These are phyloP conservation scores for Anolis apletophallus DNA, from an alignment of 2,797 vertebrate genomes.

Conservation along the genomic window DNA sequence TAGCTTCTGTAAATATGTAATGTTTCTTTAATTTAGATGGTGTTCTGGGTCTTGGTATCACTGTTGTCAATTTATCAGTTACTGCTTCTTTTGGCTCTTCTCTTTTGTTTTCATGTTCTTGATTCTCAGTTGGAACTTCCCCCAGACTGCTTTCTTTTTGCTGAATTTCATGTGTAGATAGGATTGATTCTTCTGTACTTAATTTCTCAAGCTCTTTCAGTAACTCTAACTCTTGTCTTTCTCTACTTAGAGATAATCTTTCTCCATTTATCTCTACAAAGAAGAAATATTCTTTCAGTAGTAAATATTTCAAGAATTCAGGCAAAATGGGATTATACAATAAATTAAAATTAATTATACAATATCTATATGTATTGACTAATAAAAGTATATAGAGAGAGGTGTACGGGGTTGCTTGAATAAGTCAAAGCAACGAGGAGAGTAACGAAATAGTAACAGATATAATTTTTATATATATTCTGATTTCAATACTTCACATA, in stretches of 20 bases:
- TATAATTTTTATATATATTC: no score
- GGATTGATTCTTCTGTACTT: neutral
- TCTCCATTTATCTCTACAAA: slow-evolving; percentile 57
- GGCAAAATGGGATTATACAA: neutral
- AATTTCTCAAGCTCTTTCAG: slow-evolving; percentile 49
- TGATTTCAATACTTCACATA: no score
- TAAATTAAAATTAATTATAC: neutral
- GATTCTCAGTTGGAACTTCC: neutral
- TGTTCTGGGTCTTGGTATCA: neutral
- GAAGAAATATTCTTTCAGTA: slow-evolving; percentile 44
- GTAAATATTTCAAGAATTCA: slow-evolving; percentile 28
- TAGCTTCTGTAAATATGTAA: slow-evolving; percentile 66
- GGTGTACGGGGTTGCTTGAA: no score
- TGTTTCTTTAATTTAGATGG: slow-evolving; percentile 28
- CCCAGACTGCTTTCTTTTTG: slow-evolving; percentile 7
- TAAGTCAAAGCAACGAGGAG: no score
- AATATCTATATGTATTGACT: neutral
- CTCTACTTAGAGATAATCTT: slow-evolving; percentile 15
- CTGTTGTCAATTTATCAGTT: neutral
- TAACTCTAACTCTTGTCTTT: slow-evolving; percentile 47
- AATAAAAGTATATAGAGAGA: no score
- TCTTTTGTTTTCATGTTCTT: neutral
- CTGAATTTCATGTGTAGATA: neutral
- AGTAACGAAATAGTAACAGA: no score
- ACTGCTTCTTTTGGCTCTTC: neutral